Evolutionary conservation across 2,113 vertebrate species (phyloP), one percentile per base, ranked within the genome.

Genomic region (Morone chrysops): DNA sequence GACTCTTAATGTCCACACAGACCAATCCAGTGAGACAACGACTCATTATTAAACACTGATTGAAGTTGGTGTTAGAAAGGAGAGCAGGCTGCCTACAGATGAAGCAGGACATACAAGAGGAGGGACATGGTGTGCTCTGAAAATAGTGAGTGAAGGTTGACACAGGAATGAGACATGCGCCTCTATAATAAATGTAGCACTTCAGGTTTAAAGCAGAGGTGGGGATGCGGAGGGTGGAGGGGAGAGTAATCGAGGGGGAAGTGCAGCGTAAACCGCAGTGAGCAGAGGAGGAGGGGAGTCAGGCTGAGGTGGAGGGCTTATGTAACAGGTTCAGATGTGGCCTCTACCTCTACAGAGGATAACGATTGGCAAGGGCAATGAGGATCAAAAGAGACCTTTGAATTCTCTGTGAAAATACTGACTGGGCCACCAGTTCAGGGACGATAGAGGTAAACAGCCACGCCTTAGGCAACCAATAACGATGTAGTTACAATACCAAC

Each of bases 271-370:
- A 85, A 86, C 84, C 57, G 79, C 89, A 90, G 80, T 77, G 85
- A 88, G 80, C 72, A 48, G 61, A 84, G 76, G 77, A 68, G 78
- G 73, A 75, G 82, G 31, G 43, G 75, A 73, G 78, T 83, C 68
- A 43, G 85, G 75, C 38, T 43, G 71, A 71, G 78, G 76, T 61
- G 78, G 84, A 75, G 88, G 78, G 81, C 86, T 94, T 93, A 93
- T 84, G 84, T 94, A 94, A 94, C 81, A 70, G 75, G 80, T 89
- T 88, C 86, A 89, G 87, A 92, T 91, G 90, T 75, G 57, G 79
- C 70, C 78, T 76, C 53, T 57, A 89, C 85, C 84, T 89, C 83
- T 77, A 84, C 77, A 79, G 77, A 87, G 92, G 90, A 90, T 86
- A 87, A 80, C 73, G 80, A 91, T 63, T 83, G 84, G 71, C 87